These are phyloP conservation scores for Furcifer pardalis DNA, from an alignment of 2,797 vertebrate species.

Conservation along the genomic window DNA sequence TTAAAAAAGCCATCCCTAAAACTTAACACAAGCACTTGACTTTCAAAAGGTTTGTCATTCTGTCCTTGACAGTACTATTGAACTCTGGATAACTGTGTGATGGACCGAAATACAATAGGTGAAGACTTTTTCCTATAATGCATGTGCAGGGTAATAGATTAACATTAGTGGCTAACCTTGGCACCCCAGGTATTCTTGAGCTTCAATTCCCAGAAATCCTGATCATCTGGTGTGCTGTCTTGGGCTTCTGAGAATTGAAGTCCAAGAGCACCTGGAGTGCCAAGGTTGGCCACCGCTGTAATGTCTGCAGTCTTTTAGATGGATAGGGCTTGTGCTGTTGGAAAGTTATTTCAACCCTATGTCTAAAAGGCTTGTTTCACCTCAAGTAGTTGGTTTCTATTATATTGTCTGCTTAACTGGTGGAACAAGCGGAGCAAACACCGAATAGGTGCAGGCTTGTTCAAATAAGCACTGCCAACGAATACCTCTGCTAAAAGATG, in stretches of 20 bases:
- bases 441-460: conserved; percentile 10
- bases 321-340: background rate
- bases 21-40: background rate
- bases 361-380: conserved; percentile 24
- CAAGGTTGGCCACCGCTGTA: too few species aligned
- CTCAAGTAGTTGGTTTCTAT: conserved; percentile 29
- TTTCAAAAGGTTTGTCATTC: background rate
- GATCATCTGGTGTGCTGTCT: too few species aligned
- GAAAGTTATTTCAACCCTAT: background rate
- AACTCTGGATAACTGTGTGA: background rate
- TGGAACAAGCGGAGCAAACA: background rate
- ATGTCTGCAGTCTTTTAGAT: background rate
- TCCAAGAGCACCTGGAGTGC: too few species aligned
- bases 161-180: too few species aligned
- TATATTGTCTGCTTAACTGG: conserved; percentile 3
- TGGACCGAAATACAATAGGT: background rate
- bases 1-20: background rate
- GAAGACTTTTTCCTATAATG: background rate
- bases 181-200: too few species aligned
- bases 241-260: too few species aligned
- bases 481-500: background rate
- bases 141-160: background rate
- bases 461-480: conserved; percentile 4
- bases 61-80: background rate
- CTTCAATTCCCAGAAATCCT: too few species aligned